These are phyloP conservation scores for Augochlora pura DNA, from an alignment of 1,140 invertebrate species.

Conservation along the genomic window DNA sequence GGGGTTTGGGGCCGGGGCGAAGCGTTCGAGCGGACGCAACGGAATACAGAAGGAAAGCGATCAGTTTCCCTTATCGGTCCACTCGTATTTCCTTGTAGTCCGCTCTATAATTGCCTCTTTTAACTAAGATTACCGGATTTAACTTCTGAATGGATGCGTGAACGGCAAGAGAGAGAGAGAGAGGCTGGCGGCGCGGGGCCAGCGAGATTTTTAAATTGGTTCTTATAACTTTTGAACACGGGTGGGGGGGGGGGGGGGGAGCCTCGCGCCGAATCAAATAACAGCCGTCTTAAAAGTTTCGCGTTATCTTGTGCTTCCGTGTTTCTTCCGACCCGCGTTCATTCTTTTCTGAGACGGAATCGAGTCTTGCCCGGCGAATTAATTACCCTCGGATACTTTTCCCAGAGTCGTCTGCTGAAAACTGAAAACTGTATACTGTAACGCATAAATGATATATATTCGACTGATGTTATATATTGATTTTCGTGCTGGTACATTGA, in stretches of 20 bases:
- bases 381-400: background rate
- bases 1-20: background rate
- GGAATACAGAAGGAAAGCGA: slow-evolving; percentile 45
- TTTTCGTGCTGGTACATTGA: too few relatives aligned
- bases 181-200: background rate
- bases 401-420: too few relatives aligned
- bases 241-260: slow-evolving; percentile 40
- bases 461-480: too few relatives aligned
- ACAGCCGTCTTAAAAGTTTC: slow-evolving; percentile 69
- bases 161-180: background rate
- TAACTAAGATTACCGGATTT: slow-evolving; percentile 76
- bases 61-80: slow-evolving; percentile 72
- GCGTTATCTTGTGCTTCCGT: slow-evolving; percentile 46
- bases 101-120: slow-evolving; percentile 76
- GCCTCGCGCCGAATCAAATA: slow-evolving; percentile 68
- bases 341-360: background rate
- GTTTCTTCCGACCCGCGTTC: slow-evolving; percentile 21
- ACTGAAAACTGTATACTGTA: too few relatives aligned
- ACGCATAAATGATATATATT: too few relatives aligned
- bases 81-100: slow-evolving; percentile 69
- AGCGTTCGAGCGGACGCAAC: background rate
- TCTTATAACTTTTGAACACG: slow-evolving; percentile 77
- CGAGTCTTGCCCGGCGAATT: background rate
- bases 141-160: slow-evolving; percentile 61
- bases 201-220: slow-evolving; percentile 75